phyloP scores from a whole-genome alignment of 2,888 invertebrate species.

The Tillus elongatus region DNA sequence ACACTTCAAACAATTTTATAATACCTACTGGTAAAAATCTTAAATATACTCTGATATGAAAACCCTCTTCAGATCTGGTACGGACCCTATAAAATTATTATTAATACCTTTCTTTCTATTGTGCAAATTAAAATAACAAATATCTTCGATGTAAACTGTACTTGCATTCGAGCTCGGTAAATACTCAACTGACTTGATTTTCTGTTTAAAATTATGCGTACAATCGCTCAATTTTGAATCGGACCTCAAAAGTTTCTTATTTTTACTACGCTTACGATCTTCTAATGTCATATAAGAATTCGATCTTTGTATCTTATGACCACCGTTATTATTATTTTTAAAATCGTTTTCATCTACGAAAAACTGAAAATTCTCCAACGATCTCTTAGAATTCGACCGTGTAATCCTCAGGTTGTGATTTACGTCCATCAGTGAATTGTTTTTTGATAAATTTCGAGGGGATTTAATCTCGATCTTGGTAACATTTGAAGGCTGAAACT shows the following conservation, averaged over 20 bases:
- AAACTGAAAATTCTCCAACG: conserved; percentile 36
- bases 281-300: conserved; percentile 35
- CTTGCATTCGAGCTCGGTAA: conserved; percentile 25
- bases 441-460: background rate
- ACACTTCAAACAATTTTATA: no score
- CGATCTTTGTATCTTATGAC: conserved; percentile 30
- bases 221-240: conserved; percentile 24
- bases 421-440: background rate
- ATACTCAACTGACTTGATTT: conserved; percentile 32
- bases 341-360: conserved; percentile 28
- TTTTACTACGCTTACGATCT: conserved; percentile 23
- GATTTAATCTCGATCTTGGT: background rate
- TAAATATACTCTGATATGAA: conserved; percentile 43
- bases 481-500: no score
- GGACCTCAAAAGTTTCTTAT: conserved; percentile 21
- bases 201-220: conserved; percentile 23
- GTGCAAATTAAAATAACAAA: conserved; percentile 18
- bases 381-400: conserved; percentile 36
- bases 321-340: conserved; percentile 7
- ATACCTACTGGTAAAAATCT: no score
- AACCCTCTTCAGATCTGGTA: conserved; percentile 48
- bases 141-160: conserved; percentile 26
- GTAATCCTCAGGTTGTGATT: conserved; percentile 26
- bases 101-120: conserved; percentile 10
- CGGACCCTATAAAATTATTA: conserved; percentile 40